Evolutionary conservation across 2,888 invertebrate species (phyloP).

Genomic region (Hydriomena furcata): DNA sequence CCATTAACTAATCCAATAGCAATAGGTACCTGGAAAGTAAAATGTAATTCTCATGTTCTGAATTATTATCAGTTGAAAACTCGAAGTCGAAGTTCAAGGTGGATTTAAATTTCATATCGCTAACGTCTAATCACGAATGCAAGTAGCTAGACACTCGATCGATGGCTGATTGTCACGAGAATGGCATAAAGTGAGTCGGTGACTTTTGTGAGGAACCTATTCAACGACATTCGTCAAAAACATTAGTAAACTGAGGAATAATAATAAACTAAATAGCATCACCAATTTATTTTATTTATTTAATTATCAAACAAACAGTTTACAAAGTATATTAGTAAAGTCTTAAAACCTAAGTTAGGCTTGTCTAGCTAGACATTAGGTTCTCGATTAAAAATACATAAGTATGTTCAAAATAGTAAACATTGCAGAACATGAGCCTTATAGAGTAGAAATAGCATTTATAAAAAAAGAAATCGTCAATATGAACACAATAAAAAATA

Average conservation of each 20-base stretch:
- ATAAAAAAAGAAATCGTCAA: no score
- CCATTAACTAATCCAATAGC: not conserved
- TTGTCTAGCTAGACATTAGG: no score
- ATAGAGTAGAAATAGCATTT: no score
- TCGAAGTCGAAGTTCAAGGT: slow-evolving; percentile 38
- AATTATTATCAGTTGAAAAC: slow-evolving; percentile 18
- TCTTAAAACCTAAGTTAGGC: no score
- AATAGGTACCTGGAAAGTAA: slow-evolving; percentile 2
- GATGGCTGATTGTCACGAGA: slow-evolving; percentile 38
- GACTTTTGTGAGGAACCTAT: slow-evolving; percentile 25
- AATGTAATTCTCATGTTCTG: slow-evolving; percentile 4
- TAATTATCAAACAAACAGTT: no score
- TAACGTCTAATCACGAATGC: slow-evolving; percentile 27
- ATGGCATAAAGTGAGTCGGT: slow-evolving; percentile 33
- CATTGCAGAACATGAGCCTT: no score
- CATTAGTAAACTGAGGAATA: not conserved
- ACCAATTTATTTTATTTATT: no score
- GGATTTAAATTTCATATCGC: slow-evolving; percentile 34
- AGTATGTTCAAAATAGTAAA: no score
- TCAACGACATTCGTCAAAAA: not conserved
- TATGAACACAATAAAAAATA: no score
- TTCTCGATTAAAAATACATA: no score
- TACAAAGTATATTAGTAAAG: no score
- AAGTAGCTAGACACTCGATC: slow-evolving; percentile 33
- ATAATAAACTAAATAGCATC: no score